Conservation (phyloP, 2,888 invertebrate species). For the Caenorhabditis sinica region DNA sequence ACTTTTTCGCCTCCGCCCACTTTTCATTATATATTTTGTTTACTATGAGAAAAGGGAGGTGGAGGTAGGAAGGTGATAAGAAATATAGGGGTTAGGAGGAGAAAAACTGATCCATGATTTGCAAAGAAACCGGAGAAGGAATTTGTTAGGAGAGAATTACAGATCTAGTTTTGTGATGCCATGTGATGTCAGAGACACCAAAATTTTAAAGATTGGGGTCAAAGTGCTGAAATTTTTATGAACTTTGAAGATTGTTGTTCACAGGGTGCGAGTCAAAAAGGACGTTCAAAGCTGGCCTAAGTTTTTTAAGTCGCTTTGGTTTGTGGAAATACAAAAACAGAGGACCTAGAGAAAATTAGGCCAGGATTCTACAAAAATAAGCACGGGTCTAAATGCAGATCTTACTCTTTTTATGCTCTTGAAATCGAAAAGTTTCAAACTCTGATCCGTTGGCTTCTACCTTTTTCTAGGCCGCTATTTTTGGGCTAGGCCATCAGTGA, state of each 20-base stretch:
- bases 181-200: slow-evolving; percentile 1
- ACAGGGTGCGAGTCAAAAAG: background rate
- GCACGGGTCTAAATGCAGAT: no score
- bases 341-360: no score
- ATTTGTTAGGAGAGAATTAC: background rate
- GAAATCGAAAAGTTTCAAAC: no score
- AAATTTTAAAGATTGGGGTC: background rate
- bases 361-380: no score
- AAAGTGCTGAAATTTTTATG: slow-evolving; percentile 2
- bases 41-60: slow-evolving; percentile 24
- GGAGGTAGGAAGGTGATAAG: slow-evolving; percentile 6
- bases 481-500: no score
- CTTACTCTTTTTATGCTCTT: no score
- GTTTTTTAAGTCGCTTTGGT: slow-evolving; percentile 22
- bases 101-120: background rate
- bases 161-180: slow-evolving; percentile 32
- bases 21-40: slow-evolving; percentile 49
- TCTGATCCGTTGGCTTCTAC: no score
- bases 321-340: no score
- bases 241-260: background rate
- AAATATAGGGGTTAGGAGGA: background rate
- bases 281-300: background rate
- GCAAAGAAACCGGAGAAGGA: background rate
- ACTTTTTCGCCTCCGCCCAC: slow-evolving; percentile 31
- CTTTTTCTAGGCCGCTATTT: no score